These are phyloP conservation scores for Andricus grossulariae DNA, from an alignment of 1,140 invertebrate genomes.

Conservation along the genomic window DNA sequence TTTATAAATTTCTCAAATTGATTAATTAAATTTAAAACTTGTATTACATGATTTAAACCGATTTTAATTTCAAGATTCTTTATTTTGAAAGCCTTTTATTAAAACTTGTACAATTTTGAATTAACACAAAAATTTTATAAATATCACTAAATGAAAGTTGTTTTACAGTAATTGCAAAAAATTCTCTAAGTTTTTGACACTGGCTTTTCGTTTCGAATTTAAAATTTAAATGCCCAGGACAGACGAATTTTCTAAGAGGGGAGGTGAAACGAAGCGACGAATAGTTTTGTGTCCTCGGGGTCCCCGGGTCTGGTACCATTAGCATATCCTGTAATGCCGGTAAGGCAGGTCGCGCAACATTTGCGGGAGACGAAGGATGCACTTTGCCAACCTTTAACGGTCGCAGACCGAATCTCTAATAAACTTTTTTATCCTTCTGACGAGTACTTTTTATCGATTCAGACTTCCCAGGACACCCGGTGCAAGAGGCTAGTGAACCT, in stretches of 20 bases:
- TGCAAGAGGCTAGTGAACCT: background rate
- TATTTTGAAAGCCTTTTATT: too few relatives aligned
- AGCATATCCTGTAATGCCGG: slow-evolving; percentile 69
- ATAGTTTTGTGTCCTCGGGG: slow-evolving; percentile 32
- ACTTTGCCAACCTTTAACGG: slow-evolving; percentile 60
- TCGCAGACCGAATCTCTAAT: slow-evolving; percentile 62
- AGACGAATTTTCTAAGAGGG: slow-evolving; percentile 18
- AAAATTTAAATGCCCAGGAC: slow-evolving; percentile 61
- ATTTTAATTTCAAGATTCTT: too few relatives aligned
- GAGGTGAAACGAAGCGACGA: background rate
- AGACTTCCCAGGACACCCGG: slow-evolving; percentile 25
- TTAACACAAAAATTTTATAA: too few relatives aligned
- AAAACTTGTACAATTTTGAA: too few relatives aligned
- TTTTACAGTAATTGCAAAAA: slow-evolving; percentile 9
- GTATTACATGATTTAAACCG: too few relatives aligned
- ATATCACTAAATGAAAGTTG: too few relatives aligned
- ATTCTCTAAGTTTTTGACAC: slow-evolving; percentile 24
- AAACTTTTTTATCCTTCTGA: slow-evolving; percentile 44
- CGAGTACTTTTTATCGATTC: slow-evolving; percentile 31
- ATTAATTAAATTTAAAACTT: too few relatives aligned
- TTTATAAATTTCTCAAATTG: too few relatives aligned
- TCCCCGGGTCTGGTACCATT: slow-evolving; percentile 51
- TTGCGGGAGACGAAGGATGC: background rate
- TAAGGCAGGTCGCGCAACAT: slow-evolving; percentile 63
- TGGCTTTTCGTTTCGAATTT: slow-evolving; percentile 58